phyloP scores from a whole-genome alignment of 30 jellyfish, hydroid and myxozoan species.

The Chironex yamaguchii region DNA sequence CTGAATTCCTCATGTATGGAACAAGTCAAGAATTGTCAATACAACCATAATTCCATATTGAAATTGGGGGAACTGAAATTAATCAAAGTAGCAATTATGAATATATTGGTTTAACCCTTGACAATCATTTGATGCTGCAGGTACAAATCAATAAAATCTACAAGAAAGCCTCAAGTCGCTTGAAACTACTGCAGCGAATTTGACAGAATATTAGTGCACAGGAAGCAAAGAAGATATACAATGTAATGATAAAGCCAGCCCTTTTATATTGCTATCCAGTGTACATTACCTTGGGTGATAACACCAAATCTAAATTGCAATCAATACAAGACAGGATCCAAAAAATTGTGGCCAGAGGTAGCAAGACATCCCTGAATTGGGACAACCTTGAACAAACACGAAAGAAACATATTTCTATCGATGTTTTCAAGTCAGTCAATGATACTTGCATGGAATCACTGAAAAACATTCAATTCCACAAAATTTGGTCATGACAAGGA shows the following conservation, averaged over 20 bases:
- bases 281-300: neutral
- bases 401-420: neutral
- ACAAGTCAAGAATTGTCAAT: neutral
- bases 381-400: neutral
- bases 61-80: neutral
- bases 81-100: neutral
- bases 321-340: neutral
- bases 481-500: no score
- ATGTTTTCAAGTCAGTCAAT: no score
- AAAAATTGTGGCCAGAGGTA: neutral
- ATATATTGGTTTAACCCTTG: neutral
- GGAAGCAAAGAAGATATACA: slow-evolving; percentile 61
- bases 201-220: slow-evolving; percentile 40
- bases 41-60: neutral
- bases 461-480: slow-evolving; percentile 11
- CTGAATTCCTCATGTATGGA: neutral
- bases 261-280: slow-evolving; percentile 59
- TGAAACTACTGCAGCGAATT: slow-evolving; percentile 41
- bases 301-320: neutral
- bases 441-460: slow-evolving; percentile 36
- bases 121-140: slow-evolving; percentile 33
- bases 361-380: neutral
- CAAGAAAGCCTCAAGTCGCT: slow-evolving; percentile 61
- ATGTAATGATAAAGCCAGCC: slow-evolving; percentile 45
- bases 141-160: slow-evolving; percentile 18